Evolutionary conservation across 2,888 invertebrate species (phyloP).

Genomic region (Meloe dianella): DNA sequence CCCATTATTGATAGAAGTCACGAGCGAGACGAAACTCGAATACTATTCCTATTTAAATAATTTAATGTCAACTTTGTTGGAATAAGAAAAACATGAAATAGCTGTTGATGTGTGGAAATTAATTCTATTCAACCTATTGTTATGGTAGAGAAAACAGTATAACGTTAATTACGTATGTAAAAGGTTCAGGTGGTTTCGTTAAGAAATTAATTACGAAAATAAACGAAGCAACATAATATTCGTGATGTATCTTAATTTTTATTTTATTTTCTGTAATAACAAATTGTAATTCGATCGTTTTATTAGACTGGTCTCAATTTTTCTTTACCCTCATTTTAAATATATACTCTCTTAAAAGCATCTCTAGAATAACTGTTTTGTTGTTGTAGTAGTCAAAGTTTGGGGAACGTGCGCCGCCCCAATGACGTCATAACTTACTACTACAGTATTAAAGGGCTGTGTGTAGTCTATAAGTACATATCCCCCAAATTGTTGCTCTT

Average conservation of each 20-base stretch:
- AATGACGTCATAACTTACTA: slow-evolving; percentile 13
- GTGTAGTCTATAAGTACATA: not conserved
- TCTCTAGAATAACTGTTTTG: not conserved
- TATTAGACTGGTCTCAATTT: no score
- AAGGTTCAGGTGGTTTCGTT: no score
- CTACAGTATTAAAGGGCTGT: not conserved
- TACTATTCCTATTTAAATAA: not conserved
- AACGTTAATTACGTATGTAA: no score
- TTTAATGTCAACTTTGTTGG: not conserved
- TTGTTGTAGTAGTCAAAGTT: not conserved
- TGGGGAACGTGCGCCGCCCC: not conserved
- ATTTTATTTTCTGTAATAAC: no score
- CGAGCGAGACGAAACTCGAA: not conserved
- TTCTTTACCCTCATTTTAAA: no score
- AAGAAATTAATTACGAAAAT: not conserved
- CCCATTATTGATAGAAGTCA: not conserved
- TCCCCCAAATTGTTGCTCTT: not conserved
- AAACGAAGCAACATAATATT: no score
- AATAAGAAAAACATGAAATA: no score
- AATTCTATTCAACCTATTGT: no score
- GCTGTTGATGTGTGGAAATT: no score
- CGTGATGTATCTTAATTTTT: no score
- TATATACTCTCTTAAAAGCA: not conserved
- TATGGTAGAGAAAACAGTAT: no score
- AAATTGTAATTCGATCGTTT: no score